Conservation (phyloP, 2,888 invertebrate species). For the Odontomyia ornata region DNA sequence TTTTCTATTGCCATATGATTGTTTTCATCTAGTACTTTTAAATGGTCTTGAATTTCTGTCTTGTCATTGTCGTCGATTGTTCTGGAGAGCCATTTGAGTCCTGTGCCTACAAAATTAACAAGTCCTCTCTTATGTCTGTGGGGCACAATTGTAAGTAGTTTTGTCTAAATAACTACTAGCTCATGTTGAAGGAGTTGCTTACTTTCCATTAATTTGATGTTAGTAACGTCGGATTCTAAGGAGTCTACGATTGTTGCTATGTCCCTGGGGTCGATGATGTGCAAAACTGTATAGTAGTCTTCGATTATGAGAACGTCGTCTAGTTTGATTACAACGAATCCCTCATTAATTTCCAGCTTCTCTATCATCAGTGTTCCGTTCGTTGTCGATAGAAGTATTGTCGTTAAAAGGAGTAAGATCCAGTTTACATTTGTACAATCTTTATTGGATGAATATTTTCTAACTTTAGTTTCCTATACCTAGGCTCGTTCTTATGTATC, state of each 20-base stretch:
- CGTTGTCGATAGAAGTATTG: neutral
- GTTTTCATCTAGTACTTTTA: conserved; percentile 40
- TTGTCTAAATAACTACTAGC: neutral
- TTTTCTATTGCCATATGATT: conserved; percentile 38
- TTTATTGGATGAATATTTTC: too few relatives aligned
- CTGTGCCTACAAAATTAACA: conserved; percentile 2
- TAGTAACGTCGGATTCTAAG: neutral
- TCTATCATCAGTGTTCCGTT: conserved; percentile 44
- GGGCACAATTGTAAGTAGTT: neutral
- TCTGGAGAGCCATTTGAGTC: conserved; percentile 11
- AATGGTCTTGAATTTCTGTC: conserved; percentile 34
- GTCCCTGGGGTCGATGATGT: too few relatives aligned
- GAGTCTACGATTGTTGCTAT: conserved; percentile 14
- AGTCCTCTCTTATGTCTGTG: conserved; percentile 22
- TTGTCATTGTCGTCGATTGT: conserved; percentile 19
- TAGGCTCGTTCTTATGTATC: conserved; percentile 49
- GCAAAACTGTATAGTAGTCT: conserved; percentile 39
- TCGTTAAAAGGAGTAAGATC: too few relatives aligned
- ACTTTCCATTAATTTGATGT: too few relatives aligned
- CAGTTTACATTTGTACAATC: conserved; percentile 18
- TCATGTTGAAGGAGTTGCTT: neutral
- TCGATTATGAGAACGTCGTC: conserved; percentile 32
- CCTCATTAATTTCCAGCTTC: conserved; percentile 34
- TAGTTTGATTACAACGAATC: conserved; percentile 46
- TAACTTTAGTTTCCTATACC: conserved; percentile 44